phyloP scores from a whole-genome alignment of 2,888 invertebrate species.

The Lithophane socia region DNA sequence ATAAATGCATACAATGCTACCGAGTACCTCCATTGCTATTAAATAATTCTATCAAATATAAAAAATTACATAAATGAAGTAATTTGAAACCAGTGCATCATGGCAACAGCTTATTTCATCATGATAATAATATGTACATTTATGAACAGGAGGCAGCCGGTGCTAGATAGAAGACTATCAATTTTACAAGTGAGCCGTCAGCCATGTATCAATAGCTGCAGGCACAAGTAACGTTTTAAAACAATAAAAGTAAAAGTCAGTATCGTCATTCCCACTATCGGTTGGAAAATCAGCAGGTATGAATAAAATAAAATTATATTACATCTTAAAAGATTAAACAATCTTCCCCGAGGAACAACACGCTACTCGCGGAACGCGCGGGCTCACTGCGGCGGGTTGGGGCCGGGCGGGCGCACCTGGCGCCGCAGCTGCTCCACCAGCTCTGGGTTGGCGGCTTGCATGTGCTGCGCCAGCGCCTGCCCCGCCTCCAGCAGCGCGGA shows the following conservation, averaged over 20 bases:
- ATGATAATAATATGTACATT: conserved; percentile 54
- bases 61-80: conserved; percentile 22
- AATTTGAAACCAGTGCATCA: conserved; percentile 3
- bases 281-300: conserved; percentile 33
- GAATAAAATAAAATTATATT: conserved; percentile 65
- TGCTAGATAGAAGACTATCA: conserved; percentile 13
- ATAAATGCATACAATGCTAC: conserved; percentile 62
- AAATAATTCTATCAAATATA: conserved; percentile 26
- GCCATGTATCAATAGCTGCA: conserved; percentile 18
- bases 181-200: conserved; percentile 27
- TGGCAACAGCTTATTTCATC: conserved; percentile 20
- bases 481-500: conserved; percentile 91
- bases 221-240: conserved; percentile 27
- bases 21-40: conserved; percentile 36
- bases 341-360: conserved; percentile 46
- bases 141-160: conserved; percentile 4
- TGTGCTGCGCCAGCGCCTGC: conserved; percentile 95
- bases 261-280: conserved; percentile 25
- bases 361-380: neutral
- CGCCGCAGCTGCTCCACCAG: conserved; percentile 95
- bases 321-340: conserved; percentile 63
- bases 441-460: conserved; percentile 95
- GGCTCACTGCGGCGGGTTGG: conserved; percentile 76
- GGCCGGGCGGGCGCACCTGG: conserved; percentile 89
- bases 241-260: conserved; percentile 42